A percentile compares a stretch with the other conserved stretches of the same genome.
Conservation (phyloP, 2,888 invertebrate species). For the Calliphora vomitoria region DNA sequence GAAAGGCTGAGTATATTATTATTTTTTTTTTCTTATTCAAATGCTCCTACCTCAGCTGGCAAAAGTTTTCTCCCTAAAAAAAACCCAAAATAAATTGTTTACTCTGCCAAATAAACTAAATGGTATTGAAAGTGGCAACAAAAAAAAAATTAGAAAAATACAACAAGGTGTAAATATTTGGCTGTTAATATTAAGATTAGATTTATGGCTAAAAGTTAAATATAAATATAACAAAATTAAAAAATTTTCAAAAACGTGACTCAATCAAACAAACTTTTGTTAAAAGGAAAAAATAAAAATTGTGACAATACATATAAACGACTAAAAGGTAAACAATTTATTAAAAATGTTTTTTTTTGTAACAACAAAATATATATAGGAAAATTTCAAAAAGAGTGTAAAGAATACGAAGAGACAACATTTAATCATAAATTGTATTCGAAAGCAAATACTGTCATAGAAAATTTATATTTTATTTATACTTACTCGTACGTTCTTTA, state of each 20-base stretch:
- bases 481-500: neutral
- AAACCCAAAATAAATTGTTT: conserved; percentile 54
- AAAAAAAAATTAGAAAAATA: neutral
- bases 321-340: conserved; percentile 47
- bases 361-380: neutral
- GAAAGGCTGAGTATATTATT: conserved; percentile 20
- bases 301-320: neutral
- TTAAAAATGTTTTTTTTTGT: conserved; percentile 2
- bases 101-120: conserved; percentile 59
- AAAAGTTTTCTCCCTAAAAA: neutral
- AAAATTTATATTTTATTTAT: conserved; percentile 11
- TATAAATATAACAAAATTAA: conserved; percentile 65
- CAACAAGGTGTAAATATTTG: conserved; percentile 70
- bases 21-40: neutral
- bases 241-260: conserved; percentile 66
- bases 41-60: conserved; percentile 3
- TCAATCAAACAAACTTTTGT: conserved; percentile 60
- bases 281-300: neutral
- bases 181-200: conserved; percentile 68
- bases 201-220: conserved; percentile 71
- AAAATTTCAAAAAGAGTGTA: neutral
- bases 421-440: conserved; percentile 26
- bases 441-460: neutral
- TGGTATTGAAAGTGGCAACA: conserved; percentile 32
- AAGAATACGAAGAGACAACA: neutral